Base-by-base conservation (phyloP, 2,888 invertebrate genomes). In the Lacanobia oleracea region DNA sequence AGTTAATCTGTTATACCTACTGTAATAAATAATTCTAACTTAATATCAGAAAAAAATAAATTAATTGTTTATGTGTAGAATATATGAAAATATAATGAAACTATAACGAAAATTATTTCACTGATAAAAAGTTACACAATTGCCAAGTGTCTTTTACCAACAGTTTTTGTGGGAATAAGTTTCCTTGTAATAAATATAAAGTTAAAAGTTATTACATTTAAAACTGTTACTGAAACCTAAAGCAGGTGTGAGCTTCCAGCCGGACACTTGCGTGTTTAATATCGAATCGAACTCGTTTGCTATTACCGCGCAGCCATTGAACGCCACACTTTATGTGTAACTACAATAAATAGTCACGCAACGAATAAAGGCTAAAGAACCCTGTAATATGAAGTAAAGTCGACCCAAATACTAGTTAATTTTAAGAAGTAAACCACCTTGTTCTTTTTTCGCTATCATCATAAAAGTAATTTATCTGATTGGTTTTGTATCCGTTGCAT, bases 271-370 rank as follows among this genome's bases (percentile, higher is more conserved):
- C 89, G 86, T 89, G 89, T 73, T 82, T 76, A 77, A 61, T 83
- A 83, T 84, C 69, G 67, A 81, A 75, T 77, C 63, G 79, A 82
- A 72, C 75, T 78, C 27, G 50, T 72, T 78, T 62, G 43, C 60
- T 72, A 71, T 83, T 84, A 88, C 83, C 82, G 86, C 75, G 67
- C 68, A 76, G 61, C 84, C 81, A 80, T 86, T 83, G 79, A 80
- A 84, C 83, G 75, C 71, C 72, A 82, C 82, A 81, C 18, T 84
- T 84, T 77, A 76, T 84, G 75, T 82, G 75, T 79, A 66, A 79
- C 77, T 72, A 69, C 75, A 81, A 83, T 82, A 81, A 82, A 74
- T 75, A 82, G 89, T 87, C 89, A 89, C 89, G 89, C 89, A 83
- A 86, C 74, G 73, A 75, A 81, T 65, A 68, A 78, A 78, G 66